Base-by-base conservation (phyloP, 2,797 vertebrate species). In the Enteromius unitaeniatus region DNA sequence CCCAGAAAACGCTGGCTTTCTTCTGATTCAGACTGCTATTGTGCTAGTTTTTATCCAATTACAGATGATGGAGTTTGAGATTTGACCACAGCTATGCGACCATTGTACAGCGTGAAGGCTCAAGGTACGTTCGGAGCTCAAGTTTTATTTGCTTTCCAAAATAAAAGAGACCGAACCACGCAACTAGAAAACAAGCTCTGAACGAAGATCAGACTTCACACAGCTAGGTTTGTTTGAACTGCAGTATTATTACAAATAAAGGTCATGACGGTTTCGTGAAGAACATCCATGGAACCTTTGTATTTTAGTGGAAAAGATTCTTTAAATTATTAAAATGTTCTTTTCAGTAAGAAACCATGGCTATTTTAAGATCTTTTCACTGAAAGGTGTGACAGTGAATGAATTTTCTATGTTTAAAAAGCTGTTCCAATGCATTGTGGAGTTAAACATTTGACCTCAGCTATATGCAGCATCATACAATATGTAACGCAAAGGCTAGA, bases 81-180 rank as follows among this genome's bases (percentile, higher is more conserved):
- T 77, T 85, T 67, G 88, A 93, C 93, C 93, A 91, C 93, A 93
- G 92, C 90, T 92, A 93, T 92, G 91, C 82, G 77, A 88, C 87
- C 86, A 85, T 88, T 74, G 88, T 86, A 53, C 13, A 55, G 49
- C 28, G 21, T 1, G 72, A 75, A 55, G 28, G 73, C 73, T 75
- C 19, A 14, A 23, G 49, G 83, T 84, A 74, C 69, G 58, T 34
- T 49, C 65, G 74, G 53, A 40, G 70, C 31, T 15, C 47, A 73
- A 82, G 79, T 76, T 55, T 85, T 83, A 83, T 85, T 81, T 70
- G 55, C 73, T 47, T 51, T 78, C 77, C 75, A 87, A 70, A 84
- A 86, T 73, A 78, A 68, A 78, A 70, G 47, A 11, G 47, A 51
- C 70, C 10, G 45, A 78, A 58, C 28, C 15, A 4, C 11, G 55